Evolutionary conservation across 1,140 invertebrate species (phyloP).

Genomic region (Tetragonula clypearis): DNA sequence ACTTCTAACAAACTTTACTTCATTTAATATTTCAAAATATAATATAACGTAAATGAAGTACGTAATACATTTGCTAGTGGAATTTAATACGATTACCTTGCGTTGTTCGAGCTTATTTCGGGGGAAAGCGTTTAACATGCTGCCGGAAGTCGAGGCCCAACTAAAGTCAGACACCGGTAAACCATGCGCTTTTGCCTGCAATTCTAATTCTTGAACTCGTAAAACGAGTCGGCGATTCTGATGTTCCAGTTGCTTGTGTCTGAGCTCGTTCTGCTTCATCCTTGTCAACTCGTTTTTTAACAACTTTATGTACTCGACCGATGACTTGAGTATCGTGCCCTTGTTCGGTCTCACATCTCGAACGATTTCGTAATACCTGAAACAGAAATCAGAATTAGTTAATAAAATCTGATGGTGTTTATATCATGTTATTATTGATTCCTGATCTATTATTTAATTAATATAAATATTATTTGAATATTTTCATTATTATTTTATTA

Average conservation of each 20-base stretch:
- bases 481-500: too few relatives aligned
- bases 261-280: slow-evolving; percentile 89
- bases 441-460: too few relatives aligned
- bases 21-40: too few relatives aligned
- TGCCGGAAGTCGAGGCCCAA: slow-evolving; percentile 77
- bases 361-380: slow-evolving; percentile 91
- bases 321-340: slow-evolving; percentile 98
- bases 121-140: slow-evolving; percentile 75
- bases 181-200: slow-evolving; percentile 87
- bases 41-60: too few relatives aligned
- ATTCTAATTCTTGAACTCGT: slow-evolving; percentile 88
- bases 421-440: background rate
- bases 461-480: too few relatives aligned
- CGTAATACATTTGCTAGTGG: too few relatives aligned
- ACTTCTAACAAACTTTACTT: too few relatives aligned
- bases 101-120: slow-evolving; percentile 80
- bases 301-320: slow-evolving; percentile 97
- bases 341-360: slow-evolving; percentile 94
- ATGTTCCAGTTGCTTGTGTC: slow-evolving; percentile 90
- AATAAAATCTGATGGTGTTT: background rate
- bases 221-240: slow-evolving; percentile 91
- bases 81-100: slow-evolving; percentile 70
- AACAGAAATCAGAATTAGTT: slow-evolving; percentile 19
- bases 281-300: slow-evolving; percentile 93
- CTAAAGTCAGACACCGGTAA: slow-evolving; percentile 84